These are phyloP conservation scores for Numenius arquata DNA, from an alignment of 2,113 vertebrate genomes.

Conservation along the genomic window DNA sequence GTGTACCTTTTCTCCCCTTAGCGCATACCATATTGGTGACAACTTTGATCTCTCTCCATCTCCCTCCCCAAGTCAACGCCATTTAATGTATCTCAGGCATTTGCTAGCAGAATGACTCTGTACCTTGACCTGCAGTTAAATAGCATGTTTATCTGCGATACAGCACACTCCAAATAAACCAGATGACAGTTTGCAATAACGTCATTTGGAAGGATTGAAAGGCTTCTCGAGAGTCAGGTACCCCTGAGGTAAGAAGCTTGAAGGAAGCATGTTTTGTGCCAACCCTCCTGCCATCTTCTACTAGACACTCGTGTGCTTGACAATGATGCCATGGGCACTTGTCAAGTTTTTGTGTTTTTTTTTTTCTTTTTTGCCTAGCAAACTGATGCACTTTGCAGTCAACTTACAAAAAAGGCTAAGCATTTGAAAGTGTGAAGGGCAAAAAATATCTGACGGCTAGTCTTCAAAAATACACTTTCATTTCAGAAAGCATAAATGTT, in stretches of 20 bases:
- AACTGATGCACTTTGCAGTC: conserved; percentile 81
- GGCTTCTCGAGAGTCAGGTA: conserved; percentile 71
- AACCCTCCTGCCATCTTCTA: conserved; percentile 62
- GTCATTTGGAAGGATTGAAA: conserved; percentile 63
- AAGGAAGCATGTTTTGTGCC: conserved; percentile 72
- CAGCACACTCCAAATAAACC: conserved; percentile 56
- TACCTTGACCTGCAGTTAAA: conserved; percentile 68
- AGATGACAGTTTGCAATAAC: conserved; percentile 58
- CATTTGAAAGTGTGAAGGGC: conserved; percentile 85
- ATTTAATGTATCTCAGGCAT: conserved; percentile 50
- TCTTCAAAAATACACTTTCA: conserved; percentile 83
- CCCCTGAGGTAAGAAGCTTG: conserved; percentile 70
- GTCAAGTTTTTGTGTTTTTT: conserved; percentile 43
- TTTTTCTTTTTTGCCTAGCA: conserved; percentile 55
- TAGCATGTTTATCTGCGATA: conserved; percentile 59
- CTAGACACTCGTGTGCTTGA: conserved; percentile 58
- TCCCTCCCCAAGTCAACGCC: conserved; percentile 40
- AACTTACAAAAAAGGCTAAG: conserved; percentile 84
- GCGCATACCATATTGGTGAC: conserved; percentile 11
- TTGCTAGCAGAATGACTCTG: conserved; percentile 41
- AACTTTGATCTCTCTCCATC: conserved; percentile 55
- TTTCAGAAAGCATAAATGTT: conserved; percentile 84
- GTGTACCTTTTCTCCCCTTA: background rate
- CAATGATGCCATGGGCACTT: conserved; percentile 71
- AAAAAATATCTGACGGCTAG: conserved; percentile 83